Evolutionary conservation across 2,888 invertebrate species (phyloP).

Genomic region (Anthophora plumipes): DNA sequence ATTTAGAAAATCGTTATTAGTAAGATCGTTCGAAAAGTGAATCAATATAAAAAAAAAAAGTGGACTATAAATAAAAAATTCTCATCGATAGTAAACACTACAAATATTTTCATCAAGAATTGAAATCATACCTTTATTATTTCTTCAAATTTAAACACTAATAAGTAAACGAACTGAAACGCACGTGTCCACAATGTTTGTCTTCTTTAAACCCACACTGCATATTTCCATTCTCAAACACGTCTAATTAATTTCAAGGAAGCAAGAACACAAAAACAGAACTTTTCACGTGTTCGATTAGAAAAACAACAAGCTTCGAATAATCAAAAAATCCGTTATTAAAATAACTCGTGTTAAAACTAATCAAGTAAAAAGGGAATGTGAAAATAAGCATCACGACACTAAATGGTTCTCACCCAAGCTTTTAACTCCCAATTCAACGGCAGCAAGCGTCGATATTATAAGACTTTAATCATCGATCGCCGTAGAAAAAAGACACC

Average conservation of each 20-base stretch:
- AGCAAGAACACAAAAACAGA: background rate
- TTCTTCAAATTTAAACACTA: too few relatives aligned
- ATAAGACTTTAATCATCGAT: slow-evolving; percentile 38
- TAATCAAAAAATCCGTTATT: background rate
- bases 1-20: too few relatives aligned
- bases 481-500: slow-evolving; percentile 35
- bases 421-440: slow-evolving; percentile 19
- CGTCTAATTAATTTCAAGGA: background rate
- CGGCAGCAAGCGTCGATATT: slow-evolving; percentile 35
- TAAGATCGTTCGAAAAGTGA: too few relatives aligned
- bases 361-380: background rate
- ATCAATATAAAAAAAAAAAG: too few relatives aligned
- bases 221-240: too few relatives aligned
- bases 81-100: too few relatives aligned
- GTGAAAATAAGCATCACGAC: background rate
- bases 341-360: background rate
- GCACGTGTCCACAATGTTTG: too few relatives aligned
- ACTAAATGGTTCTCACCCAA: background rate
- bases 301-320: background rate
- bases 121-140: too few relatives aligned
- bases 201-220: too few relatives aligned
- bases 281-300: background rate
- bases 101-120: too few relatives aligned
- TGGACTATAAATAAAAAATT: too few relatives aligned
- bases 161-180: background rate